Conservation (phyloP, 2,113 vertebrate species). For the Trogon melanurus region DNA sequence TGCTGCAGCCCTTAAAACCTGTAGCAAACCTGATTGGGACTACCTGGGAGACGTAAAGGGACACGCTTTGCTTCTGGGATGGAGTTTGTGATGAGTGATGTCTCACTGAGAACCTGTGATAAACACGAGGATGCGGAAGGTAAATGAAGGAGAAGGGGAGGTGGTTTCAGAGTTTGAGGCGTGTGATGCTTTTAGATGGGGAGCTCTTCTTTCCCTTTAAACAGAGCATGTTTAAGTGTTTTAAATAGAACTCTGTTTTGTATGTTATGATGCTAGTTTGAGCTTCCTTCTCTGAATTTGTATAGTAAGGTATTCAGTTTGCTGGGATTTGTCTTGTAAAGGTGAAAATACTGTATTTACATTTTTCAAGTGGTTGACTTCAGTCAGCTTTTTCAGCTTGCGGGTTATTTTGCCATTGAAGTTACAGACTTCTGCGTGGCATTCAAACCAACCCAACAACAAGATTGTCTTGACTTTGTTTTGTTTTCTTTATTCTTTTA, state of each 20-base stretch:
- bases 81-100: not conserved
- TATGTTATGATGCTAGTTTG: not conserved
- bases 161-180: not conserved
- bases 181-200: rapidly evolving
- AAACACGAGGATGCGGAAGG: not conserved
- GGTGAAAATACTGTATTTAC: not conserved
- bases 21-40: not conserved
- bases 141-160: not conserved
- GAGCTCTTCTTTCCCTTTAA: not conserved
- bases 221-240: not conserved
- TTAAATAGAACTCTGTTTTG: not conserved
- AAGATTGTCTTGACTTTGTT: not conserved
- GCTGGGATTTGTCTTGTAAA: not conserved
- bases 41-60: not conserved
- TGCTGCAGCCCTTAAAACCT: not conserved
- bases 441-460: not conserved
- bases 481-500: not conserved
- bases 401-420: not conserved
- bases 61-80: rapidly evolving
- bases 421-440: not conserved
- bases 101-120: rapidly evolving
- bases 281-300: not conserved
- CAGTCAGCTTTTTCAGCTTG: not conserved
- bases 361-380: not conserved
- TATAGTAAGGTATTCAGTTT: not conserved